Evolutionary conservation across 2,888 invertebrate species (phyloP), one percentile per base, ranked within the genome.

Genomic region (Aspidapion aeneum): DNA sequence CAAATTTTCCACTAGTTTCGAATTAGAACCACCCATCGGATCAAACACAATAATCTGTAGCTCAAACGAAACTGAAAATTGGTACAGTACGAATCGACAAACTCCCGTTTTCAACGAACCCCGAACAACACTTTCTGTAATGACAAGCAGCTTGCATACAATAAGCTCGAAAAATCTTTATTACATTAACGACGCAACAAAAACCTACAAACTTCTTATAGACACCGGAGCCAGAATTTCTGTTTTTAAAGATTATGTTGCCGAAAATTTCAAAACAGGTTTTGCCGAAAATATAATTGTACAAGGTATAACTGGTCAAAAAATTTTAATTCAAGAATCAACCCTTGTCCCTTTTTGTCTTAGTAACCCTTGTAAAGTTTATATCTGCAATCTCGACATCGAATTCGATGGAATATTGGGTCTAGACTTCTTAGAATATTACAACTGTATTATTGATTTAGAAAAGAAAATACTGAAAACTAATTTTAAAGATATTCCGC

Each of bases 401-500:
- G 62, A 58, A 5, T 60, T 59, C 12, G 64, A 59, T 21, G 59
- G 59, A 56, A 57, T 62, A 50, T 49, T 62, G 52, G 60, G 60
- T 12, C 49, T 57, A 7, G 64, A 64, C 35, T 62, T 62, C 22
- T 18, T 62, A 21, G 56, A 62, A 35, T 35, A 58, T 56, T 62
- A 60, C 54, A 5, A 60, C 18, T 60, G 60, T 21, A 57, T 55
- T n/a, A 57, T 64, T 21, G 59, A 58, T 48, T 17, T 59, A 52
- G 51, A 57, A 22, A 56, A 51, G n/a, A 62, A 52, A 59, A 21
- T 58, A 58, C 51, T 57, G 49, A 59, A 21, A 17, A 62, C 57
- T 1, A 59, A 64, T 58, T 61, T 61, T 58, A 61, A 64, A 58
- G 58, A 54, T 12, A 19, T 63, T 0, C 61, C 61, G 18, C 18